phyloP scores from a whole-genome alignment of 2,888 invertebrate genomes.

The Gisinianus flammeolus region DNA sequence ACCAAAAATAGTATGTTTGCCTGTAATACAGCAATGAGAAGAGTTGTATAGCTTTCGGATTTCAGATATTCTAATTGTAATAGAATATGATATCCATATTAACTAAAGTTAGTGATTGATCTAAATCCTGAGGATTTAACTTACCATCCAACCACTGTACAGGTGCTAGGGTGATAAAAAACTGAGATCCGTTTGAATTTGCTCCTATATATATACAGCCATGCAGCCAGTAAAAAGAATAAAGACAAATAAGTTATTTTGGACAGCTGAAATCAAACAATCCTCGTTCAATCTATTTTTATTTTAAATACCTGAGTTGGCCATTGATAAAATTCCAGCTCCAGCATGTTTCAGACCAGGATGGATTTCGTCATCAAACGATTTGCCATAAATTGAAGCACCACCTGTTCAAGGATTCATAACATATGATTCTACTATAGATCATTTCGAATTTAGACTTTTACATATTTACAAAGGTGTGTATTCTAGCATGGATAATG shows the following conservation, averaged over 20 bases:
- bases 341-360: constrained; percentile 93
- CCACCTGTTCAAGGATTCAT: constrained; percentile 70
- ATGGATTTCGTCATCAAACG: constrained; percentile 95
- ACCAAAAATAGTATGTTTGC: constrained; percentile 97
- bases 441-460: background rate
- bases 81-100: too few relatives aligned
- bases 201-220: constrained; percentile 19
- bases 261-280: too few relatives aligned
- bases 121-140: too few relatives aligned
- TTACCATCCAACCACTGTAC: constrained; percentile 98
- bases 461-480: background rate
- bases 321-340: constrained; percentile 92
- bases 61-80: too few relatives aligned
- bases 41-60: too few relatives aligned
- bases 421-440: background rate
- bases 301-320: constrained; percentile 74
- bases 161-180: constrained; percentile 95
- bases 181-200: constrained; percentile 95
- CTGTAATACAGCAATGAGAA: too few relatives aligned
- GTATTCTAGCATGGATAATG: too few relatives aligned
- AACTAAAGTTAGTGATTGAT: too few relatives aligned
- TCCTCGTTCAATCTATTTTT: too few relatives aligned
- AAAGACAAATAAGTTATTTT: background rate
- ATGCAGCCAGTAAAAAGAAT: too few relatives aligned
- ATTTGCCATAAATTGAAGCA: constrained; percentile 92